These are phyloP conservation scores for Polydrusus cervinus DNA, from an alignment of 2,888 invertebrate species.

Conservation along the genomic window DNA sequence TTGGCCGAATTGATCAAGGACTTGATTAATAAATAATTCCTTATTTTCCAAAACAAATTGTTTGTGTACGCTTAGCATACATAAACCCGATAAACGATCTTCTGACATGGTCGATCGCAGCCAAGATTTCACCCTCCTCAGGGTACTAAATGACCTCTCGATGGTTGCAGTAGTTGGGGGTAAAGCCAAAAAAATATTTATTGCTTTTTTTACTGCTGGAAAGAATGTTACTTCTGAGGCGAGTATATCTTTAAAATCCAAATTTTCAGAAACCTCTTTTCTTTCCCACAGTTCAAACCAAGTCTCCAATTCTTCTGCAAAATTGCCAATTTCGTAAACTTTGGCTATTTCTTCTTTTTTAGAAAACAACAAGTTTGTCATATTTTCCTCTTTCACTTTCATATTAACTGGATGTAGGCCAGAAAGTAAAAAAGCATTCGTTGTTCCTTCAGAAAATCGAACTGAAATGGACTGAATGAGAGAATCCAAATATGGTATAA, in stretches of 20 bases:
- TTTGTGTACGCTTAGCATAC: constrained; percentile 27
- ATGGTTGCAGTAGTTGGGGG: constrained; percentile 36
- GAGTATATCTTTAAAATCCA: constrained; percentile 3
- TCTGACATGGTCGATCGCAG: constrained; percentile 29
- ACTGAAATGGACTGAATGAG: constrained; percentile 22
- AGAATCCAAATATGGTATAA: constrained; percentile 28
- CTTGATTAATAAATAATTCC: too few relatives aligned
- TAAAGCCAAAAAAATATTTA: constrained; percentile 36
- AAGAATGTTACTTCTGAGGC: not conserved
- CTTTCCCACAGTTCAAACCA: constrained; percentile 26
- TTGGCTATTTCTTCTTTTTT: too few relatives aligned
- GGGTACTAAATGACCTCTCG: constrained; percentile 34
- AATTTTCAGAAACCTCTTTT: not conserved
- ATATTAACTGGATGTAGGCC: not conserved
- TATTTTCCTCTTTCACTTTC: not conserved
- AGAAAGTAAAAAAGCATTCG: constrained; percentile 13
- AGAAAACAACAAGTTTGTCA: not conserved
- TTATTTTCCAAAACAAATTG: too few relatives aligned
- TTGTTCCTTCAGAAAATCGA: constrained; percentile 21
- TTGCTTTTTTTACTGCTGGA: constrained; percentile 20
- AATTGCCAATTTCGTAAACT: too few relatives aligned
- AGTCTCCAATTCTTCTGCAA: too few relatives aligned
- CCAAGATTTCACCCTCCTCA: constrained; percentile 37
- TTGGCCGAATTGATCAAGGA: too few relatives aligned
- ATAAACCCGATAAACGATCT: constrained; percentile 30